Percentiles rank a stretch among this genome's conserved stretches.
These are phyloP conservation scores for Mythimna ferrago DNA, from an alignment of 2,888 invertebrate genomes.

Conservation along the genomic window DNA sequence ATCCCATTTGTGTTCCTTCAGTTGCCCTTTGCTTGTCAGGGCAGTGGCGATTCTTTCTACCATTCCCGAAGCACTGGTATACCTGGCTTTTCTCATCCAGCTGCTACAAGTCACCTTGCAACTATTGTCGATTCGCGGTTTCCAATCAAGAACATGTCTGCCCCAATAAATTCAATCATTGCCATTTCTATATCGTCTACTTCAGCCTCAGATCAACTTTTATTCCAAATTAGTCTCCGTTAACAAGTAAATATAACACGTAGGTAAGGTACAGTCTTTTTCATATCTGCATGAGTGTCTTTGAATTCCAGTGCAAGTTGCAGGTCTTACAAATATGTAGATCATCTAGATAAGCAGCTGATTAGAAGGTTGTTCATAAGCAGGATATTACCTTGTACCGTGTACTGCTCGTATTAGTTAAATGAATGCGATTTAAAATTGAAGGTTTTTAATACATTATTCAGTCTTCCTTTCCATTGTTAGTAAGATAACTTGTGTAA, in stretches of 20 bases:
- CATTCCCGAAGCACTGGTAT: no score
- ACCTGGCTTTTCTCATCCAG: no score
- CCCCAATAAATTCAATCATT: not conserved
- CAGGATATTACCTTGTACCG: conserved; percentile 52
- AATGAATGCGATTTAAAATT: conserved; percentile 11
- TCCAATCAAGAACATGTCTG: not conserved
- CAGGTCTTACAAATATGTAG: not conserved
- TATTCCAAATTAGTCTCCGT: no score
- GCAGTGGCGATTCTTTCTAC: no score
- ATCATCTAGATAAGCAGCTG: not conserved
- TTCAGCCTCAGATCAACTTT: not conserved
- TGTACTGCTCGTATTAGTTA: conserved; percentile 16
- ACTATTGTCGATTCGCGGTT: not conserved
- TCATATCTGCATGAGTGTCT: not conserved
- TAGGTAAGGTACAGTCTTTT: not conserved
- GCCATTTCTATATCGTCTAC: not conserved
- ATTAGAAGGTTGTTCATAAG: conserved; percentile 22
- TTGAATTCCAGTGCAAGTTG: conserved; percentile 3
- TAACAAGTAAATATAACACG: no score
- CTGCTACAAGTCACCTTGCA: not conserved
- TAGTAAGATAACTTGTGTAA: conserved; percentile 22
- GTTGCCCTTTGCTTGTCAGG: no score
- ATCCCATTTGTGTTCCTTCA: no score
- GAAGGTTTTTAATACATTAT: conserved; percentile 43
- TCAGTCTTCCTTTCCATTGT: conserved; percentile 15